Percentiles rank a stretch among this genome's conserved stretches.
phyloP scores from a whole-genome alignment of 2,113 vertebrate genomes.

The Gambusia holbrooki region DNA sequence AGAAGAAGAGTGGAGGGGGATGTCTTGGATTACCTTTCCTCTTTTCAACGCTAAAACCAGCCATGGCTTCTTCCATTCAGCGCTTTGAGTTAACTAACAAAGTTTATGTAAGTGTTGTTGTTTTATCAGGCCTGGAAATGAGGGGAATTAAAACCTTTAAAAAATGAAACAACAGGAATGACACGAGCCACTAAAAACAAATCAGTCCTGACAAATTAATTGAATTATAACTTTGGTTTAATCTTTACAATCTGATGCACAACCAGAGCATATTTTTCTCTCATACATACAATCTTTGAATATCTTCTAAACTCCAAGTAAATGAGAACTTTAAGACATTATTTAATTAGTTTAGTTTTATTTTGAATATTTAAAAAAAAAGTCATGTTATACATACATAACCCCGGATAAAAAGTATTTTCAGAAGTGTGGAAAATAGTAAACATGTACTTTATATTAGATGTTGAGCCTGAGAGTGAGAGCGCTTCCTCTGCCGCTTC shows the following conservation, averaged over 20 bases:
- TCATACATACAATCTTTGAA: neutral
- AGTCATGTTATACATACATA: neutral
- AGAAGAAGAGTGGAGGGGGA: constrained; percentile 13
- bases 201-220: neutral
- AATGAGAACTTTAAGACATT: neutral
- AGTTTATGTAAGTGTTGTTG: constrained; percentile 67
- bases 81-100: constrained; percentile 62
- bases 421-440: constrained; percentile 83
- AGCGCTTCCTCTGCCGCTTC: constrained; percentile 30
- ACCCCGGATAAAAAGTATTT: constrained; percentile 75
- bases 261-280: neutral
- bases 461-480: constrained; percentile 69
- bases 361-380: neutral
- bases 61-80: constrained; percentile 20
- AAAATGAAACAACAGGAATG: constrained; percentile 36
- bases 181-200: constrained; percentile 13
- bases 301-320: neutral
- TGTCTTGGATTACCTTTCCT: constrained; percentile 79
- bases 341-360: neutral
- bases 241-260: too few species aligned
- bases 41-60: constrained; percentile 67
- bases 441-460: constrained; percentile 84
- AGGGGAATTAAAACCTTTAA: constrained; percentile 52
- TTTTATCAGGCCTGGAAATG: constrained; percentile 53
- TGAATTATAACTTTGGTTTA: too few species aligned